These are phyloP conservation scores for Pogonocherus hispidulus DNA, from an alignment of 2,888 invertebrate genomes.

Conservation along the genomic window DNA sequence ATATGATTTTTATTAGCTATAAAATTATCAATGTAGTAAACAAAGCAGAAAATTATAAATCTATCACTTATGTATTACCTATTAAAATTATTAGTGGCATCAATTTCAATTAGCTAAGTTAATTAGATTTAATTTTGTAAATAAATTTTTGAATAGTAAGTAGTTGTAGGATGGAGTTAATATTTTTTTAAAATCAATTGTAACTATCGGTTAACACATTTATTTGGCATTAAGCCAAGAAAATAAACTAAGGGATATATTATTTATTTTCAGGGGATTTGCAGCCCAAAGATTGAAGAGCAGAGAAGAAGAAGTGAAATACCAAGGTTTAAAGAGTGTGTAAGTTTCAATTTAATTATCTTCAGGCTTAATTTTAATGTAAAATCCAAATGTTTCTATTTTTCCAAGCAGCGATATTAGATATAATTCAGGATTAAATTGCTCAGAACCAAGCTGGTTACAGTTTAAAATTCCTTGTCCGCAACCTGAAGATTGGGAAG, in stretches of 20 bases:
- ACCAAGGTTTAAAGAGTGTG: slow-evolving; percentile 86
- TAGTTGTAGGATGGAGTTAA: too few species aligned
- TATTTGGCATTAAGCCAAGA: too few species aligned
- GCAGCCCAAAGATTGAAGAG: slow-evolving; percentile 77
- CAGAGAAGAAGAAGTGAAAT: slow-evolving; percentile 87
- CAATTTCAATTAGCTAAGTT: too few species aligned
- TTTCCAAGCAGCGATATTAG: slow-evolving; percentile 39
- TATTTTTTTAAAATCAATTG: too few species aligned
- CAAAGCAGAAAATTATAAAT: background rate
- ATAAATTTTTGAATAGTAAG: too few species aligned
- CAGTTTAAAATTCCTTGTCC: slow-evolving; percentile 77
- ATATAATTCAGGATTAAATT: slow-evolving; percentile 43
- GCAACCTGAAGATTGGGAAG: slow-evolving; percentile 77
- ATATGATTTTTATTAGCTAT: slow-evolving; percentile 20
- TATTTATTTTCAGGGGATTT: slow-evolving; percentile 85
- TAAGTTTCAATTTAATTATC: slow-evolving; percentile 71
- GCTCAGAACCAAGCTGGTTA: slow-evolving; percentile 74
- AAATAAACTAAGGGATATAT: too few species aligned
- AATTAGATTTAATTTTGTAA: too few species aligned
- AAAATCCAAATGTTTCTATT: slow-evolving; percentile 26
- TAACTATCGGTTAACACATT: too few species aligned
- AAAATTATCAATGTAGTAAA: slow-evolving; percentile 1
- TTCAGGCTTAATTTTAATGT: slow-evolving; percentile 14
- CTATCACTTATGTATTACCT: too few species aligned
- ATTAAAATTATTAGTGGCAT: too few species aligned